Percentiles rank a stretch among this genome's conserved stretches.
Evolutionary conservation across 2,113 vertebrate species (phyloP).

Genomic region (Tetraodon nigroviridis): DNA sequence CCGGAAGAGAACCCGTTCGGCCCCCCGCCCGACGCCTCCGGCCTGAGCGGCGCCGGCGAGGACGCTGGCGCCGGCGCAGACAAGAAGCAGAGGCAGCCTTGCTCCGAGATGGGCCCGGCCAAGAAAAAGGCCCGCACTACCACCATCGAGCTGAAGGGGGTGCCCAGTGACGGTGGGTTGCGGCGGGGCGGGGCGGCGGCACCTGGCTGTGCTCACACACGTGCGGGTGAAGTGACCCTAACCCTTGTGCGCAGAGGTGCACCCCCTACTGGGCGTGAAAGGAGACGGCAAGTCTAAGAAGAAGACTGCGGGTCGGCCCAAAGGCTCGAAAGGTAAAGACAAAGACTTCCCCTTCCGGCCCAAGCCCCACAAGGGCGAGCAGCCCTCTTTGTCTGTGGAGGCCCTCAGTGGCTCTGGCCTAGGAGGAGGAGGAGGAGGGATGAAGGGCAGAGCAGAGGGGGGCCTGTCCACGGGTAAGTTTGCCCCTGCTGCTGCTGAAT

Average conservation of each 20-base stretch:
- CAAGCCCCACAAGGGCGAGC: conserved; percentile 94
- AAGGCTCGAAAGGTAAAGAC: conserved; percentile 99
- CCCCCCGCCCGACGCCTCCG: conserved; percentile 85
- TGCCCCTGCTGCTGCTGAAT: conserved; percentile 54
- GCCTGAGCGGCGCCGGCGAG: conserved; percentile 75
- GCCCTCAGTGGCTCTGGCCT: conserved; percentile 61
- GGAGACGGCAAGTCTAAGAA: conserved; percentile 99
- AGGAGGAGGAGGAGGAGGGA: conserved; percentile 74
- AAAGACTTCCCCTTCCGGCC: conserved; percentile 98
- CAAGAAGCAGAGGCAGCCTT: conserved; percentile 88
- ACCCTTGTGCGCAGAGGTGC: conserved; percentile 85
- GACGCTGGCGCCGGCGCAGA: conserved; percentile 73
- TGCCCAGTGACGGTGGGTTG: conserved; percentile 88
- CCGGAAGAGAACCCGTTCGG: conserved; percentile 97
- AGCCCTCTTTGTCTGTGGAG: conserved; percentile 89
- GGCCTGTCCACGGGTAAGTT: conserved; percentile 94
- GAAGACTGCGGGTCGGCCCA: conserved; percentile 97
- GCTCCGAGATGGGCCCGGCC: conserved; percentile 85
- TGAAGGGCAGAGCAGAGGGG: conserved; percentile 94
- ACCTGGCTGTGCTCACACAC: too few relatives aligned
- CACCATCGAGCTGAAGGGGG: conserved; percentile 95
- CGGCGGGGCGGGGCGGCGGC: too few relatives aligned
- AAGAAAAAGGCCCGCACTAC: conserved; percentile 98
- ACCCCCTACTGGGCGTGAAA: conserved; percentile 97
- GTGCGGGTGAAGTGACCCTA: neutral